Evolutionary conservation across 2,113 vertebrate species (phyloP), one percentile per base, ranked within the genome.

Genomic region (Periophthalmus modestus): DNA sequence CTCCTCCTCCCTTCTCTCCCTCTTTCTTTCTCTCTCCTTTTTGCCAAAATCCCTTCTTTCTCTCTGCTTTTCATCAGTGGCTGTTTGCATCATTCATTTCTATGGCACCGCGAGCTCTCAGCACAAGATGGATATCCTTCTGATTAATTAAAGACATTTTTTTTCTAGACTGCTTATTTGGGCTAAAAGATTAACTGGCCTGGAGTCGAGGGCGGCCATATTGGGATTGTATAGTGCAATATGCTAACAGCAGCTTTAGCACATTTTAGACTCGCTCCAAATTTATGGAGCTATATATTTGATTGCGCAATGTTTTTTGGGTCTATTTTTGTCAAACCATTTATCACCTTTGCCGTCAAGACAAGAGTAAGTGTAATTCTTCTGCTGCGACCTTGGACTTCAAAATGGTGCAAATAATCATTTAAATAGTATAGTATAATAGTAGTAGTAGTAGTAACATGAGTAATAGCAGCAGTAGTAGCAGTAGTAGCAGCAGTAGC

Each of bases 121-220:
- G 52, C 19, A 21, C 52, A 21, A 21, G 52, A 55, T n/a, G 52
- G 19, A 55, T 55, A 21, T n/a, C 52, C 52, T 55, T 55, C 52
- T 55, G 52, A 55, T 55, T 55, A 55, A 55, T 55, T 55, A 55
- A 55, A 55, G 52, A 55, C 52, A 55, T 55, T 55, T 55, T 55
- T 55, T 55, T 55, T 55, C 52, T 55, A 21, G 7, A 55, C 52
- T 55, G 52, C 52, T 55, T 55, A 55, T 55, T 55, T 55, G 19
- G 19, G 16, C 52, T 55, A 21, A 55, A 55, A 55, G 52, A 55
- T 55, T 55, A 55, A 55, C 52, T 55, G 19, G 52, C 52, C 52
- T 21, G 52, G 52, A 55, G 19, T 21, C 0, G 52, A 55, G 9
- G 52, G 52, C 52, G 19, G 52, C 52, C 52, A 55, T 55, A 55